These are phyloP conservation scores for Erebia palarica DNA, from an alignment of 2,888 invertebrate genomes.

Conservation along the genomic window DNA sequence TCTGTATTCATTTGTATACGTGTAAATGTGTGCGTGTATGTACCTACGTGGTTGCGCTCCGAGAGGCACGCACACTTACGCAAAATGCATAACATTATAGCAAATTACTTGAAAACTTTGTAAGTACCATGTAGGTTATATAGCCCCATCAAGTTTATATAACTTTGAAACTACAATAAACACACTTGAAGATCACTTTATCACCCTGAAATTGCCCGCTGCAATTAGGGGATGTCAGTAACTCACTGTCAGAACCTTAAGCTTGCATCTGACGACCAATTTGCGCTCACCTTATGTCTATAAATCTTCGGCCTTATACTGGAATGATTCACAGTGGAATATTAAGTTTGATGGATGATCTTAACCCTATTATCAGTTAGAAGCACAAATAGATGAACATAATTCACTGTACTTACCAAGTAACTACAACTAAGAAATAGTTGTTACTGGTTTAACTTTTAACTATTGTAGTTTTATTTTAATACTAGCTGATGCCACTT, in stretches of 20 bases:
- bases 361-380: not conserved
- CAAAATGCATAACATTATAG: too few species aligned
- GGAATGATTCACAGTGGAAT: conserved; percentile 15
- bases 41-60: too few species aligned
- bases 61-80: too few species aligned
- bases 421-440: too few species aligned
- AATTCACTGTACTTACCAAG: not conserved
- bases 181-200: conserved; percentile 4
- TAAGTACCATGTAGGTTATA: not conserved
- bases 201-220: conserved; percentile 7
- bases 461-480: too few species aligned
- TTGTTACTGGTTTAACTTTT: too few species aligned
- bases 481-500: too few species aligned
- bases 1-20: too few species aligned
- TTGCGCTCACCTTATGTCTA: conserved; percentile 20
- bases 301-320: conserved; percentile 13
- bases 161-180: not conserved
- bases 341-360: conserved; percentile 14
- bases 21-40: too few species aligned
- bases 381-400: not conserved
- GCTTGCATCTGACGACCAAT: conserved; percentile 23
- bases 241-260: conserved; percentile 23
- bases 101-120: not conserved
- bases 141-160: not conserved
- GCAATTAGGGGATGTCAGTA: conserved; percentile 20